Evolutionary conservation across 2,888 invertebrate genomes (phyloP), one percentile per base, ranked within the genome.

Genomic region (Perdita meconis): DNA sequence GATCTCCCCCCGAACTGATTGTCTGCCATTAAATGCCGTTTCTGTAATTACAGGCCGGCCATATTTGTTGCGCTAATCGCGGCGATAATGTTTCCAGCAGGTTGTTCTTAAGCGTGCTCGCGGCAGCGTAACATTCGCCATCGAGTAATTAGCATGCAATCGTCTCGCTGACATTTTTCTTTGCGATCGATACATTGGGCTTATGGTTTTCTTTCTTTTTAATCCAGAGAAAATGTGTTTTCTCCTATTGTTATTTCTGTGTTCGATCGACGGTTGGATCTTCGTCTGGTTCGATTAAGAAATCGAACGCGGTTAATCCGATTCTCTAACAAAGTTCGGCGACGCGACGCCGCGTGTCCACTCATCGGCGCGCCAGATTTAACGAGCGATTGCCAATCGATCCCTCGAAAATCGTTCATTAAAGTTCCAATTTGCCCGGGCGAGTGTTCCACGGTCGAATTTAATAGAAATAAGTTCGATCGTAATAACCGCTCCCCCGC

Each of bases 161-260:
- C 55, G 36, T 26, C 42, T 44, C 12, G 26, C 30, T 55, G 53
- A 10, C 42, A 65, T 65, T 65, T 65, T 42, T n/a, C 64, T 12
- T 26, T 6, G 10, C 40, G 30, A 16, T 63, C 50, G 19, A 42
- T 42, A 16, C 8, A 1, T 12, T 13, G 5, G 13, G 8, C 1
- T 34, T 26, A 38, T 24, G 24, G 38, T 56, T 63, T 69, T 36
- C 24, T n/a, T 26, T 12, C 10, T 0, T n/a, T n/a, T n/a, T n/a
- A n/a, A n/a, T 12, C 22, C 22, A 47, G 30, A 47, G 16, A 47
- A 47, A 47, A 22, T 47, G 2, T n/a, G n/a, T n/a, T n/a, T 19
- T 47, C 2, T 10, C 0, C 3, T 6, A 10, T 10, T 3, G 3
- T 10, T 47, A 10, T 0, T 22, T 10, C 0, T 1, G 10, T 2